A percentile compares a stretch with the other conserved stretches of the same genome.
Conservation (phyloP, 1,140 invertebrate genomes). For the Linepithema humile region DNA sequence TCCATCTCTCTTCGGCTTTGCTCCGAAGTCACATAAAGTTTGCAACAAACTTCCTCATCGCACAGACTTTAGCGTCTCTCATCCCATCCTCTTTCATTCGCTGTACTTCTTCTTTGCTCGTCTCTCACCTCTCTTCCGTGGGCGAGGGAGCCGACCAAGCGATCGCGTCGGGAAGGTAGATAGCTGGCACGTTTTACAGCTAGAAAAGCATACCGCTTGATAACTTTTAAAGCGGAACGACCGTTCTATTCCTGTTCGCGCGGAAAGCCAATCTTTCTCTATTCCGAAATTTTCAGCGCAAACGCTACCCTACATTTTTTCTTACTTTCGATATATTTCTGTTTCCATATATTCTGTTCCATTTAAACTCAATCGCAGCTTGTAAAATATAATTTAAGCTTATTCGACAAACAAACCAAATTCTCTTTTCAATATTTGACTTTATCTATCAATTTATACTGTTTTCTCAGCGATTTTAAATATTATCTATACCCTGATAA, state of each 20-base stretch:
- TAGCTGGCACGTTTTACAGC: conserved; percentile 58
- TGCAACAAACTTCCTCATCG: conserved; percentile 66
- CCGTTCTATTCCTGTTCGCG: neutral
- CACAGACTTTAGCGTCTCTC: conserved; percentile 30
- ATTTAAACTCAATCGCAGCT: neutral
- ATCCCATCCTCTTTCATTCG: neutral
- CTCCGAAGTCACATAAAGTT: conserved; percentile 66
- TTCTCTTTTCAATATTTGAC: neutral
- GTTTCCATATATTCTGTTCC: neutral
- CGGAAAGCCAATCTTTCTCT: neutral
- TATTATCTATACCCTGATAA: neutral
- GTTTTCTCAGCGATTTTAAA: neutral
- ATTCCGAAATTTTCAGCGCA: conserved; percentile 11
- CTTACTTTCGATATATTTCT: too few relatives aligned
- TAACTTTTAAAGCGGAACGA: conserved; percentile 58
- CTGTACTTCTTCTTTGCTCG: conserved; percentile 14
- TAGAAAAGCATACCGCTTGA: conserved; percentile 48
- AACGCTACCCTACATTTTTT: neutral
- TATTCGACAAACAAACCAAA: too few relatives aligned
- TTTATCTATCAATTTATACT: neutral
- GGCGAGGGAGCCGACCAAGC: conserved; percentile 32
- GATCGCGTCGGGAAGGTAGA: conserved; percentile 52
- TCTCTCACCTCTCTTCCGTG: conserved; percentile 17
- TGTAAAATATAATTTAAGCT: neutral
- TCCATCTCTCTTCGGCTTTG: conserved; percentile 61